These are phyloP conservation scores for Drosophila barbarae DNA, from an alignment of 2,888 invertebrate species.

Conservation along the genomic window DNA sequence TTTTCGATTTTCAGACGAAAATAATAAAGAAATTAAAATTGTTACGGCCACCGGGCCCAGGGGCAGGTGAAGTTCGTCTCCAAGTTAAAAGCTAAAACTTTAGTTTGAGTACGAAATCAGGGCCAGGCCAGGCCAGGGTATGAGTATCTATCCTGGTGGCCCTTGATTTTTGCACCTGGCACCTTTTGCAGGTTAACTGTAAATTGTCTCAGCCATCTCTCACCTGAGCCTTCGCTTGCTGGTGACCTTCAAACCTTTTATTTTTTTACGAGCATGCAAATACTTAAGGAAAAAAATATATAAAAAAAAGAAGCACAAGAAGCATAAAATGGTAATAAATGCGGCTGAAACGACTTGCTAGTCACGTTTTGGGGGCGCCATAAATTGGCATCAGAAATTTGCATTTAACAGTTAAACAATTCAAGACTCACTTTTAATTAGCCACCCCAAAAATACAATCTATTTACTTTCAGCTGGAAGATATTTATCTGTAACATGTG, in stretches of 20 bases:
- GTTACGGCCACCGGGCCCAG: slow-evolving; percentile 17
- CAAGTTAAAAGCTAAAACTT: slow-evolving; percentile 58
- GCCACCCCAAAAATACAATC: slow-evolving; percentile 18
- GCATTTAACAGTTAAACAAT: slow-evolving; percentile 61
- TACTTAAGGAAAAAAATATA: slow-evolving; percentile 2
- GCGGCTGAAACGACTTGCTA: slow-evolving; percentile 51
- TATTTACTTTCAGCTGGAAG: slow-evolving; percentile 5
- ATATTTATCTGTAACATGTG: neutral
- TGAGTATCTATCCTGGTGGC: slow-evolving; percentile 25
- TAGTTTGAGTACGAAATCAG: slow-evolving; percentile 18
- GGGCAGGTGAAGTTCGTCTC: slow-evolving; percentile 35
- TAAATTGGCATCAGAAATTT: slow-evolving; percentile 66
- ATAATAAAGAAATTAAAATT: slow-evolving; percentile 76
- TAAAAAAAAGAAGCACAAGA: slow-evolving; percentile 16
- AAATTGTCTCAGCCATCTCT: slow-evolving; percentile 43
- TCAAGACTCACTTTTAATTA: slow-evolving; percentile 57
- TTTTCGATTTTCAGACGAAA: slow-evolving; percentile 63
- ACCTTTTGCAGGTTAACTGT: slow-evolving; percentile 53
- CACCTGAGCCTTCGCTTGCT: slow-evolving; percentile 34
- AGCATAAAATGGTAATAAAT: slow-evolving; percentile 39
- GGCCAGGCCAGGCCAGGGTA: neutral
- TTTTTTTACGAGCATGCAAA: slow-evolving; percentile 33
- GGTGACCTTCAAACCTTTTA: slow-evolving; percentile 65
- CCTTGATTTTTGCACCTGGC: slow-evolving; percentile 33
- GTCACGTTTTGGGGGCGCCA: slow-evolving; percentile 71